Evolutionary conservation across 2,113 vertebrate genomes (phyloP).

Genomic region (Hippocampus mohnikei): DNA sequence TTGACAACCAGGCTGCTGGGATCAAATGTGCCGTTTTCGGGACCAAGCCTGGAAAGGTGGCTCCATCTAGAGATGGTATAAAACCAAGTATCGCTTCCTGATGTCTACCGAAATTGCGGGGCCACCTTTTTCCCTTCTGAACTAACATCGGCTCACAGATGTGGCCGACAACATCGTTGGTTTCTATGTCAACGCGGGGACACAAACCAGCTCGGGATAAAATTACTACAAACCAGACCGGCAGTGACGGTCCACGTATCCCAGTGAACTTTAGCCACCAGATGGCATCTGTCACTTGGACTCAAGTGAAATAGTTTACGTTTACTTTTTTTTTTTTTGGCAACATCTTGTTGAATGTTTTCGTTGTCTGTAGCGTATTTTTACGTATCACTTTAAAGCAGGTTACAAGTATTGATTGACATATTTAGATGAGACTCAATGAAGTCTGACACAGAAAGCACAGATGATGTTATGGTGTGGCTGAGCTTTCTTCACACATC

Average conservation of each 20-base stretch:
- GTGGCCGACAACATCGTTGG: neutral
- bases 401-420: neutral
- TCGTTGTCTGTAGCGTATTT: neutral
- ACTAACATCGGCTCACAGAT: neutral
- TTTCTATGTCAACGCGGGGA: neutral
- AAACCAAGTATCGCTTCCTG: neutral
- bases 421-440: neutral
- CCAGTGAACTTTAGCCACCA: neutral
- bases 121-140: neutral
- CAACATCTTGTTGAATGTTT: neutral
- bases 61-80: neutral
- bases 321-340: neutral
- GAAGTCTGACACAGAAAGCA: neutral
- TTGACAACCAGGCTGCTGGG: neutral
- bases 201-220: neutral
- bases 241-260: neutral
- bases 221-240: neutral
- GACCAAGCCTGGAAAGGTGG: neutral
- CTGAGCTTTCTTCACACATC: slow-evolving; percentile 13
- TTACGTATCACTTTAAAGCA: neutral
- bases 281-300: neutral
- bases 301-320: neutral
- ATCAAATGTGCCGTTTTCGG: neutral
- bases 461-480: neutral
- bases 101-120: neutral